These are phyloP conservation scores for Parotocinclus haroldoi DNA, from an alignment of 2,797 vertebrate species.

Conservation along the genomic window DNA sequence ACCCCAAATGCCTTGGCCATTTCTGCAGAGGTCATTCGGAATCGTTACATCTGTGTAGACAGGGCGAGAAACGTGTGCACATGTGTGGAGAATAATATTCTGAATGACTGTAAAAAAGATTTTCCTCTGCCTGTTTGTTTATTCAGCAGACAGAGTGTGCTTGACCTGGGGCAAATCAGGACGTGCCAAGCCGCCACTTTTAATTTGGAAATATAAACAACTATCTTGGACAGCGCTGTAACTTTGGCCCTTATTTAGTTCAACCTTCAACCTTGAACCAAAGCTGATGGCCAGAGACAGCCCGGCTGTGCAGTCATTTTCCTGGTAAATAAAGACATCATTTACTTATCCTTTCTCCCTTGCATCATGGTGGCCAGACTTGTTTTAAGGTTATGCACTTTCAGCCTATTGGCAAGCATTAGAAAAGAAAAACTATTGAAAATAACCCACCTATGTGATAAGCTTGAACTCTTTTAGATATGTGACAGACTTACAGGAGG, in stretches of 20 bases:
- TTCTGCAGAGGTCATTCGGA: slow-evolving; percentile 16
- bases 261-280: slow-evolving; percentile 27
- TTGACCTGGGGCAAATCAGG: slow-evolving; percentile 32
- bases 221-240: slow-evolving; percentile 29
- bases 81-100: slow-evolving; percentile 11
- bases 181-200: slow-evolving; percentile 39
- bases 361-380: not conserved
- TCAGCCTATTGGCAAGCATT: slow-evolving; percentile 6
- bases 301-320: slow-evolving; percentile 9
- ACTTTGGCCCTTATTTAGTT: slow-evolving; percentile 45
- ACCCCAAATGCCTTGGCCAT: not conserved
- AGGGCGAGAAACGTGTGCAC: not conserved
- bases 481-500: slow-evolving; percentile 1
- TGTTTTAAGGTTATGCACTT: slow-evolving; percentile 11
- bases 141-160: slow-evolving; percentile 26
- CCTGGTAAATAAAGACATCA: slow-evolving; percentile 33
- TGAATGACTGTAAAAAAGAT: slow-evolving; percentile 22
- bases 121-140: slow-evolving; percentile 28
- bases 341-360: slow-evolving; percentile 31
- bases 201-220: slow-evolving; percentile 50
- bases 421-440: slow-evolving; percentile 17
- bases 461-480: slow-evolving; percentile 1
- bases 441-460: slow-evolving; percentile 8
- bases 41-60: slow-evolving; percentile 2
- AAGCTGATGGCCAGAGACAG: slow-evolving; percentile 32